Evolutionary conservation across 2,888 invertebrate species (phyloP).

Genomic region (Eupeodes latifasciatus): DNA sequence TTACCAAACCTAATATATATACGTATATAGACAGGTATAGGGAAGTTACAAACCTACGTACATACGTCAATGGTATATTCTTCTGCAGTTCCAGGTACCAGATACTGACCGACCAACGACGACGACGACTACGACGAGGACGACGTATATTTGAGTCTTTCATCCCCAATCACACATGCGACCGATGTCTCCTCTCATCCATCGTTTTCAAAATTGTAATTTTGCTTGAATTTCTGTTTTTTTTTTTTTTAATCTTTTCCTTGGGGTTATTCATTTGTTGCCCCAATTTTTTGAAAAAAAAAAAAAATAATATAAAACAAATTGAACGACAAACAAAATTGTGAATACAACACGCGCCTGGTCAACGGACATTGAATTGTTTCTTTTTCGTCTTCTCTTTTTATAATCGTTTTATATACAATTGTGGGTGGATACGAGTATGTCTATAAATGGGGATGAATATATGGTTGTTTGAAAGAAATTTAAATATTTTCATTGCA

Average conservation of each 20-base stretch:
- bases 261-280: conserved; percentile 60
- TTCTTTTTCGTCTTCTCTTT: conserved; percentile 10
- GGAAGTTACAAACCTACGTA: not conserved
- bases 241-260: conserved; percentile 28
- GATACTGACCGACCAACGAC: not conserved
- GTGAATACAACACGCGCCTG: conserved; percentile 47
- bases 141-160: conserved; percentile 19
- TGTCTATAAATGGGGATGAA: not conserved
- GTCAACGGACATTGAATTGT: conserved; percentile 61
- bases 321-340: conserved; percentile 30
- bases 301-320: conserved; percentile 8
- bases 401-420: not conserved
- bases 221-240: conserved; percentile 29
- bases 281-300: conserved; percentile 56
- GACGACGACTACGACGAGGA: not conserved
- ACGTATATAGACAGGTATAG: not conserved
- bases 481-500: conserved; percentile 3
- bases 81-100: not conserved
- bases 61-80: conserved; percentile 3
- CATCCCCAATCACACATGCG: not conserved
- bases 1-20: conserved; percentile 47
- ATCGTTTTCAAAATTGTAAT: conserved; percentile 25
- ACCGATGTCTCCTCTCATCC: not conserved
- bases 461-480: not conserved
- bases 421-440: conserved; percentile 38